phyloP scores from a whole-genome alignment of 2,797 vertebrate species.

The Amblyraja radiata region DNA sequence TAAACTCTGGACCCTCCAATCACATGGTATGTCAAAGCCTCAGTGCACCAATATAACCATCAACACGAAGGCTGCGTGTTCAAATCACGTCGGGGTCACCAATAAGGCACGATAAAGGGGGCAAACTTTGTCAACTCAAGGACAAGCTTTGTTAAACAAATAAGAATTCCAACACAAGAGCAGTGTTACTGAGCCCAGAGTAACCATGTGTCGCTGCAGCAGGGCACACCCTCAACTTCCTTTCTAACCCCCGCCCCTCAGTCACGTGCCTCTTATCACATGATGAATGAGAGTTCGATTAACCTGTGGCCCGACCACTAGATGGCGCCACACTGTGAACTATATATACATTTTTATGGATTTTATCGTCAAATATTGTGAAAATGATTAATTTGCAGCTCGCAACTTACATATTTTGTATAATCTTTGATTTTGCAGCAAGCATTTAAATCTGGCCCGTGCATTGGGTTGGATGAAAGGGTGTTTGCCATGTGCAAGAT shows the following conservation, averaged over 20 bases:
- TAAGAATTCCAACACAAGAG: too few relatives aligned
- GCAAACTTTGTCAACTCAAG: too few relatives aligned
- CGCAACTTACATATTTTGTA: background rate
- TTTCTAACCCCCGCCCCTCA: too few relatives aligned
- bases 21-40: background rate
- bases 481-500: conserved; percentile 96
- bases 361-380: background rate
- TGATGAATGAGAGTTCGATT: too few relatives aligned
- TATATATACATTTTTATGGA: background rate
- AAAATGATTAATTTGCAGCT: conserved; percentile 10
- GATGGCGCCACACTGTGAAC: background rate
- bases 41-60: background rate
- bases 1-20: background rate
- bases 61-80: background rate
- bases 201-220: too few relatives aligned
- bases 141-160: too few relatives aligned
- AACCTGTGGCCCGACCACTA: too few relatives aligned
- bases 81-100: too few relatives aligned
- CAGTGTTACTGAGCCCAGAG: too few relatives aligned
- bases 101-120: too few relatives aligned
- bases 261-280: too few relatives aligned
- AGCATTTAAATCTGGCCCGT: conserved; percentile 82
- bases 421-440: conserved; percentile 59
- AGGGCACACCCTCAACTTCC: too few relatives aligned
- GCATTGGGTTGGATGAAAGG: conserved; percentile 86